Evolutionary conservation across 2,797 vertebrate species (phyloP).

Genomic region (Tamandua tetradactyla): DNA sequence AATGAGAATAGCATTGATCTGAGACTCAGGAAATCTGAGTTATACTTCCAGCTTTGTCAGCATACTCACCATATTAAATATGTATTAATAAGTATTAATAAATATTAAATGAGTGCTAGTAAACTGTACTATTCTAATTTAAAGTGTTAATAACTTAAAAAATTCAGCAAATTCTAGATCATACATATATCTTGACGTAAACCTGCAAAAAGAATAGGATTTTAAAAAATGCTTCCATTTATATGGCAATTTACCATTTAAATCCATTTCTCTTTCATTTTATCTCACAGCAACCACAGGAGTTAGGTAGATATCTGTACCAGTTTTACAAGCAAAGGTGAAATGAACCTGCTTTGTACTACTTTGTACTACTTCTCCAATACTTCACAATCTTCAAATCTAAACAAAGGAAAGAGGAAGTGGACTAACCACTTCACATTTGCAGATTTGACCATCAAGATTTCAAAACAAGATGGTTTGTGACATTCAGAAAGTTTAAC

Average conservation of each 20-base stretch:
- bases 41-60: conserved; percentile 22
- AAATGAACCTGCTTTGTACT: neutral
- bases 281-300: neutral
- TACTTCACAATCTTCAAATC: neutral
- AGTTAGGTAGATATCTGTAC: neutral
- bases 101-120: neutral
- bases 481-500: neutral
- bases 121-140: neutral
- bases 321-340: neutral
- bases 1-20: neutral
- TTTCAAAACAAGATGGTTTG: neutral
- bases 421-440: neutral
- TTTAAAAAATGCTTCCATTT: conserved; percentile 35
- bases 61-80: neutral
- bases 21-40: neutral
- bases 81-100: neutral
- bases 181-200: neutral
- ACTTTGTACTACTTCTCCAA: neutral
- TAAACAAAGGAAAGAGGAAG: neutral
- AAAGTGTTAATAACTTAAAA: neutral
- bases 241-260: neutral
- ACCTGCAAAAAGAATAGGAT: conserved; percentile 5
- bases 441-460: neutral
- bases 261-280: neutral
- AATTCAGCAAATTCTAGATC: conserved; percentile 6